Percentiles rank a stretch among this genome's conserved stretches.
phyloP scores from a whole-genome alignment of 2,113 vertebrate species.

The Scomber scombrus region DNA sequence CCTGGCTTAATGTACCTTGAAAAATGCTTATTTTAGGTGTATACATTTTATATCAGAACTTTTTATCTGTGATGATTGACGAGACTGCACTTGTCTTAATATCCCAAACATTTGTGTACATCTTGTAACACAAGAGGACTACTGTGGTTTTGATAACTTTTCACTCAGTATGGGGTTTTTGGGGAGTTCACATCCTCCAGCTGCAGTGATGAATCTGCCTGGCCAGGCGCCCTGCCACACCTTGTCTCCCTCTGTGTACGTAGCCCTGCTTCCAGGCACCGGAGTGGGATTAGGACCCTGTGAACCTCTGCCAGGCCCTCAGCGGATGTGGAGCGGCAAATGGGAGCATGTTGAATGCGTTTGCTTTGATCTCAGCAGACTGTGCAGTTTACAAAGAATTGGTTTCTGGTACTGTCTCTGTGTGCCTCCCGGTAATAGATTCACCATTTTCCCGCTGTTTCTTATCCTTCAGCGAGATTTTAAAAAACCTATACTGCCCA shows the following conservation, averaged over 20 bases:
- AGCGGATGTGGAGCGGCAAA: conserved; percentile 64
- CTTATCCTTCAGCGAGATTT: conserved; percentile 52
- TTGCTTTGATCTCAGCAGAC: conserved; percentile 75
- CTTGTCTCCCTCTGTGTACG: conserved; percentile 24
- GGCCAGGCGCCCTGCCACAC: conserved; percentile 54
- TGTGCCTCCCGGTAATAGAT: conserved; percentile 60
- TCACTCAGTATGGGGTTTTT: conserved; percentile 27
- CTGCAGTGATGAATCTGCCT: conserved; percentile 47
- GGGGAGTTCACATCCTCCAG: conserved; percentile 43
- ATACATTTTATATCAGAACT: conserved; percentile 6
- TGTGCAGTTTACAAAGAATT: conserved; percentile 65
- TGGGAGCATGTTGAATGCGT: conserved; percentile 73
- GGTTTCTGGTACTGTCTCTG: conserved; percentile 63
- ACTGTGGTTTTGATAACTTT: conserved; percentile 39
- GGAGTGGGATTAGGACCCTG: conserved; percentile 56
- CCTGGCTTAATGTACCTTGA: conserved; percentile 18
- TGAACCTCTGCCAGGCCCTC: conserved; percentile 74
- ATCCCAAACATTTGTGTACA: not conserved
- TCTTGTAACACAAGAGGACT: conserved; percentile 32
- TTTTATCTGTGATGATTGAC: conserved; percentile 11
- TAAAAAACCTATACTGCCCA: conserved; percentile 27
- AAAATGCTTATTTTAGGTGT: conserved; percentile 30
- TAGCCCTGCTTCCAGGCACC: conserved; percentile 47
- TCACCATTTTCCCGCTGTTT: conserved; percentile 52
- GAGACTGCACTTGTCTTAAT: conserved; percentile 34